Conservation (phyloP, 2,888 invertebrate species). For the Cryptus viduatorius region DNA sequence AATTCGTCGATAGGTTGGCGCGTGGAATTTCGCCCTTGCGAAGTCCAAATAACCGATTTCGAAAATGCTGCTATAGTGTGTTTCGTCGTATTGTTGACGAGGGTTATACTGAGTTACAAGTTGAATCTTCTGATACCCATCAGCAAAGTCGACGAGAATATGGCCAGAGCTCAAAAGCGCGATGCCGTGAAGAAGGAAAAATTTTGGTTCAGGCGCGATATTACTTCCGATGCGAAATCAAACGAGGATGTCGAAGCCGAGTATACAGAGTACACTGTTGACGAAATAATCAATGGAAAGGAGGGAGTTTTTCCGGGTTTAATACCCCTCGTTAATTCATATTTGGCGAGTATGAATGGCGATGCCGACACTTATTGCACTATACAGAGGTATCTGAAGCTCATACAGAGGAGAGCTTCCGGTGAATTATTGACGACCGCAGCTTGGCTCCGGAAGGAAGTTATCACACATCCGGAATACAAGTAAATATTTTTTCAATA, state of each 20-base stretch:
- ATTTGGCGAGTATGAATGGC: slow-evolving; percentile 97
- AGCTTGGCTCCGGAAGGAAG: slow-evolving; percentile 96
- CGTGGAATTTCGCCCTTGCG: slow-evolving; percentile 99
- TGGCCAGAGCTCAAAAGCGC: slow-evolving; percentile 96
- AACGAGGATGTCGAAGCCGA: slow-evolving; percentile 85
- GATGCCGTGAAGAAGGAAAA: slow-evolving; percentile 93
- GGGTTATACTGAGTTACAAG: slow-evolving; percentile 98
- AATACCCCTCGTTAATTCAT: slow-evolving; percentile 96
- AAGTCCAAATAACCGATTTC: slow-evolving; percentile 99
- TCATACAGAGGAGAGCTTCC: slow-evolving; percentile 94
- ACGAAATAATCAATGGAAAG: slow-evolving; percentile 99
- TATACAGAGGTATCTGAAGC: slow-evolving; percentile 97
- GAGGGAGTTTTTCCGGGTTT: slow-evolving; percentile 97
- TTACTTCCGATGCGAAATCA: slow-evolving; percentile 86
- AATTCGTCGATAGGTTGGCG: slow-evolving; percentile 99
- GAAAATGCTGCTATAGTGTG: slow-evolving; percentile 99
- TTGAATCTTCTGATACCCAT: slow-evolving; percentile 99
- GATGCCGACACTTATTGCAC: slow-evolving; percentile 99
- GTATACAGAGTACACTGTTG: slow-evolving; percentile 94
- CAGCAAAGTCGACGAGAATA: slow-evolving; percentile 98
- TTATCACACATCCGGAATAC: slow-evolving; percentile 95
- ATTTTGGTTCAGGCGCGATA: slow-evolving; percentile 97
- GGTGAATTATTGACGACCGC: slow-evolving; percentile 98
- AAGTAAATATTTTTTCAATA: slow-evolving; percentile 87
- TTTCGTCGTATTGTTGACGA: slow-evolving; percentile 97